Evolutionary conservation across 2,797 vertebrate genomes (phyloP), one percentile per base, ranked within the genome.

Genomic region (Bovichtus variegatus): DNA sequence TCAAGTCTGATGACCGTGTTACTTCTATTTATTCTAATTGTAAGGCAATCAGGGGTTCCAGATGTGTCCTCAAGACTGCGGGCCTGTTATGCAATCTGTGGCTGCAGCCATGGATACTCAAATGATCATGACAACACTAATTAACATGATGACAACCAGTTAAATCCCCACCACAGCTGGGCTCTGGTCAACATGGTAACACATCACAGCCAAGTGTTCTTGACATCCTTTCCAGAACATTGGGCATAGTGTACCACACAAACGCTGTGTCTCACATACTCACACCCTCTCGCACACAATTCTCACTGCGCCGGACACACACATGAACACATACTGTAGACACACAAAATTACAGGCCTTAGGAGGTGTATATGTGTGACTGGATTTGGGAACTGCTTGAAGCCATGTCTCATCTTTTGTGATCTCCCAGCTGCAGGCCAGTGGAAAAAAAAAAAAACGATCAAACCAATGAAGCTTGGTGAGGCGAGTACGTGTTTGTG

Each of bases 61-160:
- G 92, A 92, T 93, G 92, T 91, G 91, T 81, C 87, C 89, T 44
- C 59, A 74, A 85, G 76, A 84, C 80, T 81, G 78, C 71, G 2
- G 84, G 80, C 63, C 76, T 62, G 71, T 87, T 86, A 80, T 65
- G 78, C 78, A 92, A 89, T 87, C 72, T 87, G 83, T 76, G 78
- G 74, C 82, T 54, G 16, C 49, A 27, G 83, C 71, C 74, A 71
- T 11, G 44, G 76, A 87, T 76, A 81, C 81, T 84, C 81, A 88
- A 87, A 93, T 92, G 87, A 89, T 90, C 77, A 83, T 81, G 88
- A 91, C 87, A 90, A 85, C 70, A 67, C 81, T 91, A 90, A 94
- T 93, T 91, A 91, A 87, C 80, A 88, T 80, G 88, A 88, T 89
- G 88, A 88, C 87, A 91, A 89, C 84, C 83, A 85, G 88, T 91